Percentiles rank a stretch among this genome's conserved stretches.
These are phyloP conservation scores for Furcifer pardalis DNA, from an alignment of 2,797 vertebrate species.

Conservation along the genomic window DNA sequence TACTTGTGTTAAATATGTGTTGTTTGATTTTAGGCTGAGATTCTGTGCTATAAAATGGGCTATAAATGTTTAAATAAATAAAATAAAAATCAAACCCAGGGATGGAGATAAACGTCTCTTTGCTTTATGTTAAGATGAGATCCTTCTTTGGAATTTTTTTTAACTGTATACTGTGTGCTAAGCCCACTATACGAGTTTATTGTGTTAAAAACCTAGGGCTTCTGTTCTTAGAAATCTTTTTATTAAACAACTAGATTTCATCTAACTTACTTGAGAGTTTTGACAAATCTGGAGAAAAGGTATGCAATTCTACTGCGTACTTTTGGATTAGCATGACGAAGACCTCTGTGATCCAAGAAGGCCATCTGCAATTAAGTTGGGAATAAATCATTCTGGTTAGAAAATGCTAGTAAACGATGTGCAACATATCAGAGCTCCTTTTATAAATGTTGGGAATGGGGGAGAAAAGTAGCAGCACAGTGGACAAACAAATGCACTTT, in stretches of 20 bases:
- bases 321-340: conserved; percentile 83
- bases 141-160: background rate
- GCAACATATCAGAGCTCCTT: background rate
- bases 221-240: background rate
- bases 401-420: background rate
- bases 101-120: background rate
- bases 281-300: conserved; percentile 97
- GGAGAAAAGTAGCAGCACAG: background rate
- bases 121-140: background rate
- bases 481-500: background rate
- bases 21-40: no score
- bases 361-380: conserved; percentile 85
- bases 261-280: conserved; percentile 90
- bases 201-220: background rate
- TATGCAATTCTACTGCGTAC: conserved; percentile 90
- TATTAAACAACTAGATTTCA: conserved; percentile 7
- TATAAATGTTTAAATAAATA: background rate
- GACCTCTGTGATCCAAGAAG: conserved; percentile 94
- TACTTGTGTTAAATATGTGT: no score
- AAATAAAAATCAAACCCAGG: background rate
- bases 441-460: background rate
- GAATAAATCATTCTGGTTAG: background rate
- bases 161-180: background rate
- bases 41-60: no score
- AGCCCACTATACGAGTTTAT: background rate